These are phyloP conservation scores for Odontamblyopus rebecca DNA, from an alignment of 2,797 vertebrate genomes.

Conservation along the genomic window DNA sequence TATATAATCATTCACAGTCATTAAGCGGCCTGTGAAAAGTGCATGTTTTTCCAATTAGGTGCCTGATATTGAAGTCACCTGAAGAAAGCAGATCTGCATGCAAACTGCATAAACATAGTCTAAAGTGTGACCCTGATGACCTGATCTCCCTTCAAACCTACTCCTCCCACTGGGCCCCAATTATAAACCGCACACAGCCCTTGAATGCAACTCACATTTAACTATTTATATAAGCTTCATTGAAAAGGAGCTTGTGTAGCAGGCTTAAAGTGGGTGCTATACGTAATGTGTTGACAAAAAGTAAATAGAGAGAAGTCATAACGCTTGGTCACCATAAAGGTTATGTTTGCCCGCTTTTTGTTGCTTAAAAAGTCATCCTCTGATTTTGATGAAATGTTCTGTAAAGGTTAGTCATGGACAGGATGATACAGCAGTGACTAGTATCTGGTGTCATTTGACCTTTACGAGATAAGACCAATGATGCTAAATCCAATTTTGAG, in stretches of 20 bases:
- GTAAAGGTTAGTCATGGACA: not conserved
- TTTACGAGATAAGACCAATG: not conserved
- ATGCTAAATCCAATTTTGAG: not conserved
- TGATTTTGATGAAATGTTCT: not conserved
- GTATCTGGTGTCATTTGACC: not conserved
- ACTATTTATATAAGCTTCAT: conserved; percentile 48
- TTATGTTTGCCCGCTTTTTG: not conserved
- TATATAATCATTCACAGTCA: conserved; percentile 70
- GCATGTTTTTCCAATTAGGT: conserved; percentile 70
- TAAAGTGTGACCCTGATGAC: conserved; percentile 63
- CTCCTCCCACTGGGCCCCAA: conserved; percentile 62
- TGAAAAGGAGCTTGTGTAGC: conserved; percentile 49
- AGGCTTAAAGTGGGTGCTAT: conserved; percentile 12
- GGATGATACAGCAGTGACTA: not conserved
- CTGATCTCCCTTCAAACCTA: not conserved
- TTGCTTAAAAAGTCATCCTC: not conserved
- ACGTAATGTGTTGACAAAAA: conserved; percentile 10
- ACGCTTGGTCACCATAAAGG: not conserved
- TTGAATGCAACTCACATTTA: conserved; percentile 55
- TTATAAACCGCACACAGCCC: conserved; percentile 46
- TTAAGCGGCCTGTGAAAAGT: conserved; percentile 67
- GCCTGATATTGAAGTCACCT: conserved; percentile 71
- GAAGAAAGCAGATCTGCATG: conserved; percentile 48
- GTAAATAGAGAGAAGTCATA: conserved; percentile 24
- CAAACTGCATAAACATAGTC: conserved; percentile 49